Conservation (phyloP, 2,797 vertebrate species). For the Dicrostonyx torquatus region DNA sequence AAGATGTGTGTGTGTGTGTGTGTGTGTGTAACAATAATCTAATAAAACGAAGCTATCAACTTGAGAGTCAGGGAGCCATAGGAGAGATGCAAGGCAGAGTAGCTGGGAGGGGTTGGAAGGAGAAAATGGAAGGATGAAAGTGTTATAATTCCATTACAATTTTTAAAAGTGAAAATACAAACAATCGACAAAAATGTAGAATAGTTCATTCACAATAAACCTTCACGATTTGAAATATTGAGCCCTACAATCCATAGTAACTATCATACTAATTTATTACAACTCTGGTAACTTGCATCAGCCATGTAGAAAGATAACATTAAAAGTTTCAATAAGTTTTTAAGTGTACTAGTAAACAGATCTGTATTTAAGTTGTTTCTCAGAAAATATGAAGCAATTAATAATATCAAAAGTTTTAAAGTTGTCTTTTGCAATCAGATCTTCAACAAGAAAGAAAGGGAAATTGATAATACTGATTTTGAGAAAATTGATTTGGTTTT, state of each 20-base stretch:
- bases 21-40: background rate
- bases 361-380: background rate
- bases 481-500: conserved; percentile 4
- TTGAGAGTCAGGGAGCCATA: background rate
- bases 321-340: conserved; percentile 10
- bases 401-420: conserved; percentile 1
- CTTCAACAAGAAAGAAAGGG: conserved; percentile 35
- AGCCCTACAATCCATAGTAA: background rate
- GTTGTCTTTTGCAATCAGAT: conserved; percentile 14
- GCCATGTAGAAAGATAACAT: background rate
- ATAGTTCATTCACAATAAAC: background rate
- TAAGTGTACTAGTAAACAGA: background rate
- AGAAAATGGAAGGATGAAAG: background rate
- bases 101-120: background rate
- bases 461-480: background rate
- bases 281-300: conserved; percentile 11
- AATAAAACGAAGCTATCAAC: background rate
- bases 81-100: background rate
- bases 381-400: conserved; percentile 21
- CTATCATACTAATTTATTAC: conserved; percentile 23
- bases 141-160: background rate
- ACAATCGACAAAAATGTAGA: background rate
- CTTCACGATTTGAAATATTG: background rate
- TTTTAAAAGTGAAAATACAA: background rate
- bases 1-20: background rate